Base-by-base conservation (phyloP, 2,888 invertebrate species). In the Odontothrips loti region DNA sequence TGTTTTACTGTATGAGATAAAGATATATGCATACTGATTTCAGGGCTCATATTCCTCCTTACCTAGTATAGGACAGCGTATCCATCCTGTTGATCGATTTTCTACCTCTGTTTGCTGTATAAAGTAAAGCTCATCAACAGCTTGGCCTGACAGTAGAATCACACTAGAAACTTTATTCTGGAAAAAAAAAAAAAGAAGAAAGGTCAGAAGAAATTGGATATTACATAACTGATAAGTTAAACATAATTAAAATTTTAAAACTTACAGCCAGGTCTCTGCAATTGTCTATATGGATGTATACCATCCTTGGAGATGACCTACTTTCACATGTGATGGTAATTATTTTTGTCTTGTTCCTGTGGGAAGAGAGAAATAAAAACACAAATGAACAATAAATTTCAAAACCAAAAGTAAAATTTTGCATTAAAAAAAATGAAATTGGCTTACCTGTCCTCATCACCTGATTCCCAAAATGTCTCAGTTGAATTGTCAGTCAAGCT, bases 381-480 rank as follows among this genome's bases (percentile, higher is more conserved):
- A 43, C 2, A 43, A 43, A 43, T 43, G 34, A 43, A 43, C 34
- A 43, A 43, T 6, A 43, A 43, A 82, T 47, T 82, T 82, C 47
- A 81, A 68, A 82, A 11, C 11, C 51, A 48, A 51, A 51, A 20
- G n/a, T 58, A 80, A 80, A 81, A 17, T 80, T 29, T 82, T 78
- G 84, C 83, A 90, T 43, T 43, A 87, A 58, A 10, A 17, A 8
- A 1, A 58, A 1, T 58, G 4, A 58, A 20, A 17, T 58, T 58
- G n/a, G 0, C n/a, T 6, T 75, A 75, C 68, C 68, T 75, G 88
- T 99, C 98, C 86, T 98, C 98, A 85, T 98, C 98, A 0, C 97
- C 98, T 63, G 97, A 97, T 88, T 99, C 99, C 99, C 99, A 99
- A 88, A 99, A 99, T 0, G 99, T 99, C 87, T 99, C 99, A 0